Base-by-base conservation (phyloP, 1,140 invertebrate species). In the Steinernema feltiae region DNA sequence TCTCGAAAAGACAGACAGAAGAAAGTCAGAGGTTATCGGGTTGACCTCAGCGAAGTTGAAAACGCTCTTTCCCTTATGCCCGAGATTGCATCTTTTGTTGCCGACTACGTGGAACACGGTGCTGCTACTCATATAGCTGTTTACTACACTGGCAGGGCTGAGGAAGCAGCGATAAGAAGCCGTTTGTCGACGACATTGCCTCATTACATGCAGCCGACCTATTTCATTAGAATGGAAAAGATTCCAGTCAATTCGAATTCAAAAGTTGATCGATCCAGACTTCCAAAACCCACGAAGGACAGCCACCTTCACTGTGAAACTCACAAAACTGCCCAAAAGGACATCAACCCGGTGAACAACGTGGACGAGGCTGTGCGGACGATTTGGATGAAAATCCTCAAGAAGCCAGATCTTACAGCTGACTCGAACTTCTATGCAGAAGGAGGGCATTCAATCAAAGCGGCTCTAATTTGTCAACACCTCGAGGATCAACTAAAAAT, bases 401-500 rank as follows among this genome's bases (percentile, higher is more conserved):
- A 41, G 35, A 41, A 41, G 30, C 1, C 32, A 48, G 18, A 18
- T 70, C 70, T 31, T 7, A 32, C 24, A 24, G 1, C 29, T 24
- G 21, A 78, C 1, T 21, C 35, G 30, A 78, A 79, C 30, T 79
- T 79, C 41, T 79, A 77, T 32, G 21, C 21, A 1, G 27, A 32
- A 27, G 78, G 78, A 31, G 78, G 78, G 0, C 76, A 79, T 29
- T 79, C 78, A 17, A 32, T 79, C 24, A 78, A 46, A 27, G 78
- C 78, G n/a, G 53, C 71, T 31, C 35, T 48, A 30, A 30, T 79
- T 12, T 69, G 69, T 17, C 32, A 76, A 29, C 30, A 75, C 17
- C 17, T 79, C 3, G 24, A 48, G 32, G 76, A 73, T 27, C 17
- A 17, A 15, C 15, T 79, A 1, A 31, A 70, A 32, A 48, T 70